A percentile compares a stretch with the other conserved stretches of the same genome.
These are phyloP conservation scores for Spheniscus humboldti DNA, from an alignment of 2,797 vertebrate species.

Conservation along the genomic window DNA sequence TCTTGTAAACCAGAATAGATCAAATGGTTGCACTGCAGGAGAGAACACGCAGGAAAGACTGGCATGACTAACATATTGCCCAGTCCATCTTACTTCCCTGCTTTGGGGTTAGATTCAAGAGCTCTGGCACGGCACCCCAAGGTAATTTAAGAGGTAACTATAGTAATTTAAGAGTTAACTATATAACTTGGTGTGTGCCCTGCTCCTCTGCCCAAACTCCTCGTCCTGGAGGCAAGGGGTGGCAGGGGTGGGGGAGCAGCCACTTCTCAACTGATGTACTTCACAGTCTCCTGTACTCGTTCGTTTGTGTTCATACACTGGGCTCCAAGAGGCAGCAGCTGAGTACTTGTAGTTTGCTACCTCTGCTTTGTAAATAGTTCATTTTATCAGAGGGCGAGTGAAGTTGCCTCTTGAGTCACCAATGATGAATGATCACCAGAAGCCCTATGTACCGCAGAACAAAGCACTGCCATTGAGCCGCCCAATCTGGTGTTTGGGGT, in stretches of 20 bases:
- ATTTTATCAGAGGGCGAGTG: background rate
- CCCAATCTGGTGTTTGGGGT: too few species aligned
- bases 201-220: background rate
- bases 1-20: background rate
- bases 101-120: background rate
- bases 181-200: too few species aligned
- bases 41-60: background rate
- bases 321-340: background rate
- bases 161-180: background rate
- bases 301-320: background rate
- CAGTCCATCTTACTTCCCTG: background rate
- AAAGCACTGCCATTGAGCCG: background rate
- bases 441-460: accelerated
- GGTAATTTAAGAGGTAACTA: background rate
- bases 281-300: background rate
- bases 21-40: background rate
- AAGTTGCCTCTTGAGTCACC: background rate
- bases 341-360: background rate
- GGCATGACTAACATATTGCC: background rate
- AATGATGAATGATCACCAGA: accelerated
- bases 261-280: background rate
- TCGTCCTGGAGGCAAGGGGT: background rate
- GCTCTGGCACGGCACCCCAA: background rate
- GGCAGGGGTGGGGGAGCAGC: background rate
- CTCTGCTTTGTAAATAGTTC: background rate